Evolutionary conservation across 1,140 invertebrate genomes (phyloP), one percentile per base, ranked within the genome.

Genomic region (Drosophila leontia): DNA sequence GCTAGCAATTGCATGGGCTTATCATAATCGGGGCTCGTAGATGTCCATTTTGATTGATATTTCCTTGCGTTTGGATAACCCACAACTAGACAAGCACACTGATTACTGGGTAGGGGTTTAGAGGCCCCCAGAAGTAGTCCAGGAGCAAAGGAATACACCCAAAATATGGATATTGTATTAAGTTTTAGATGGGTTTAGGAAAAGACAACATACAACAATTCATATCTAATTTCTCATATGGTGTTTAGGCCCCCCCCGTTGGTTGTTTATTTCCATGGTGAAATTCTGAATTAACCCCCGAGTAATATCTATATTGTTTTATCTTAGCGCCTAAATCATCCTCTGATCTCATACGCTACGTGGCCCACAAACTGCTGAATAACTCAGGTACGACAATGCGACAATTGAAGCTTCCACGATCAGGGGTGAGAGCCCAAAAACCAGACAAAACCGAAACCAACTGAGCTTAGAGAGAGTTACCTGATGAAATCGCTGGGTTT

Each of bases 281-380:
- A 61, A 45, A 61, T 61, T 19, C 15, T 45, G 17, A n/a, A 34
- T 7, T 19, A 29, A 13, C 17, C 26, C 8, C 15, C 13, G 42
- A 23, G 35, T 12, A 47, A 51, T 67, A 70, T 47, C 50, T 71
- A 15, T 48, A 48, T 35, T 19, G 17, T 9, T 71, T 70, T 39
- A 58, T 70, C 64, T 32, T 19, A 47, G 6, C 26, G 12, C 42
- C 29, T 19, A 68, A 57, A 67, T 67, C 61, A 53, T 9, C 7
- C 17, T 48, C 23, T 65, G 61, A 70, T 70, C 67, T 67, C 32
- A 65, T 35, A 53, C 17, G 11, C 23, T 59, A 34, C 51, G 53
- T 45, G 32, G 57, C n/a, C 32, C n/a, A 29, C 41, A 61, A 67
- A 29, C 55, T 19, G 17, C 23, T 56, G 39, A 45, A 41, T 17